Conservation (phyloP, 2,888 invertebrate species). For the Keiferia lycopersicella region DNA sequence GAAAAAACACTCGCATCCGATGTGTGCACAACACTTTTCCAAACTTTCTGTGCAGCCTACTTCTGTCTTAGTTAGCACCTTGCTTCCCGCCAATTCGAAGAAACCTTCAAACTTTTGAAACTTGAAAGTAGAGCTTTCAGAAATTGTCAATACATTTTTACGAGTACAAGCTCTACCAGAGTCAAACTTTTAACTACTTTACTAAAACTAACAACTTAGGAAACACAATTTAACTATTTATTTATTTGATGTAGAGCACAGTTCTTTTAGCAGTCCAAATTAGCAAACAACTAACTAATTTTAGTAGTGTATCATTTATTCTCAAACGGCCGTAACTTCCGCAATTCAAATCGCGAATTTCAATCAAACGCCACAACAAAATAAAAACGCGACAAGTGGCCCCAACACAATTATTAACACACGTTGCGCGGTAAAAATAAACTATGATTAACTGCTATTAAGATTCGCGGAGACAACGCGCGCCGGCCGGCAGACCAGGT, state of each 20-base stretch:
- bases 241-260: conserved; percentile 10
- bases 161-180: not conserved
- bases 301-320: conserved; percentile 16
- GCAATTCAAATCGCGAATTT: conserved; percentile 61
- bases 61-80: conserved; percentile 60
- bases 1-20: conserved; percentile 78
- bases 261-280: conserved; percentile 41
- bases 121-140: not conserved
- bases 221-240: not conserved
- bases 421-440: conserved; percentile 79
- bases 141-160: not conserved
- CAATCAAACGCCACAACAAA: conserved; percentile 65
- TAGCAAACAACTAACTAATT: conserved; percentile 44
- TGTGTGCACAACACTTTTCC: conserved; percentile 76
- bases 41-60: conserved; percentile 73
- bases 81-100: conserved; percentile 65
- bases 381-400: conserved; percentile 70
- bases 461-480: conserved; percentile 76
- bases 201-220: no score
- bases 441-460: conserved; percentile 79
- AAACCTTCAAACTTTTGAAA: conserved; percentile 37
- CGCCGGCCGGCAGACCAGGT: conserved; percentile 59
- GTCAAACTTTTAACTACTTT: not conserved
- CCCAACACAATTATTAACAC: conserved; percentile 76
- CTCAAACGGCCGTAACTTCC: conserved; percentile 54